These are phyloP conservation scores for Leptarthrus brevirostris DNA, from an alignment of 2,888 invertebrate genomes.

Conservation along the genomic window DNA sequence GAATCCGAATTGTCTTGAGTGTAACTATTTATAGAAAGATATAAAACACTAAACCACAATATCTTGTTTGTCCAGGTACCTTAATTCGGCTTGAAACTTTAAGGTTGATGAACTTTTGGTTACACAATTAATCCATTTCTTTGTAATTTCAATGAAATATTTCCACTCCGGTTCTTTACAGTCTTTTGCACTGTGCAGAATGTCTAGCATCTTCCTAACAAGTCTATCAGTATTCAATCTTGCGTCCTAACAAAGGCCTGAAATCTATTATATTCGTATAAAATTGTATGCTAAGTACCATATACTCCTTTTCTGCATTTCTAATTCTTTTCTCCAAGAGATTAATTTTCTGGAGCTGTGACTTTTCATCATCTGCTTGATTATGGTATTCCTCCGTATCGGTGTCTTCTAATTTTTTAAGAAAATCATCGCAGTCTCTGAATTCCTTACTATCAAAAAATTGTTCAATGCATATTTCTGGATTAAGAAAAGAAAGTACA, in stretches of 20 bases:
- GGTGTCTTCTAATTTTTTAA: no score
- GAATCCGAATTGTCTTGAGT: no score
- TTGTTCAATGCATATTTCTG: no score
- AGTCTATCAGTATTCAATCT: no score
- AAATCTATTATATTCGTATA: not conserved
- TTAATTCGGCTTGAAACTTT: not conserved
- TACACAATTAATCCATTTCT: slow-evolving; percentile 38
- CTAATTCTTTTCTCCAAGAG: slow-evolving; percentile 41
- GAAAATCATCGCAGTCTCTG: no score
- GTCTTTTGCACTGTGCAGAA: not conserved
- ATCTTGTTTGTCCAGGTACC: no score
- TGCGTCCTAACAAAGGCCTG: not conserved
- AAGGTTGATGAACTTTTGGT: not conserved
- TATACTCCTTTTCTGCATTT: slow-evolving; percentile 39
- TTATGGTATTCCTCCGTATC: no score
- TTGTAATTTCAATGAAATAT: slow-evolving; percentile 38
- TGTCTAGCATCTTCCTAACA: slow-evolving; percentile 6
- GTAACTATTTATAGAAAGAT: no score
- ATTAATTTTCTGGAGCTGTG: slow-evolving; percentile 45
- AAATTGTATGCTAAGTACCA: slow-evolving; percentile 43
- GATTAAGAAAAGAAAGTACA: no score
- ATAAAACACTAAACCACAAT: no score
- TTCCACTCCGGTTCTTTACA: slow-evolving; percentile 36
- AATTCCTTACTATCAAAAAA: no score
- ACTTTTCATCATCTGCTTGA: slow-evolving; percentile 16